phyloP scores from a whole-genome alignment of 2,113 vertebrate species.

The Hemibagrus wyckioides region DNA sequence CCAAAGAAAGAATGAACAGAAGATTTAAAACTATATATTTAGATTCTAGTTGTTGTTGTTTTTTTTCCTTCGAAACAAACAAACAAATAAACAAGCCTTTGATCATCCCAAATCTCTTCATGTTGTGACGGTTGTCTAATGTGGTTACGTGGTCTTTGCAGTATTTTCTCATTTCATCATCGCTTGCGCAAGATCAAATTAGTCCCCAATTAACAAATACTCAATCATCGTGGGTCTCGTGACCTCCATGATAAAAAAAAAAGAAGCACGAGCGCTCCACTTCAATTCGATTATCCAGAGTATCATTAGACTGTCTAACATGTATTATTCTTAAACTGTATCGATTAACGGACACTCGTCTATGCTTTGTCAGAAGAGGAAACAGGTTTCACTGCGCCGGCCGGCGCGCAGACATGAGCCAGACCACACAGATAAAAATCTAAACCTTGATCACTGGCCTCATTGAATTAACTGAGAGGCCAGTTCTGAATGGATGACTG shows the following conservation, averaged over 20 bases:
- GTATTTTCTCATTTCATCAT: constrained; percentile 38
- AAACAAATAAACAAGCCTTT: neutral
- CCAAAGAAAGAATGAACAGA: neutral
- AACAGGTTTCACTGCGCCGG: constrained; percentile 48
- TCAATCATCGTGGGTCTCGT: constrained; percentile 47
- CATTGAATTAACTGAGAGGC: constrained; percentile 58
- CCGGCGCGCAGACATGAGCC: constrained; percentile 42
- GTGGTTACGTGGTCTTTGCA: constrained; percentile 4
- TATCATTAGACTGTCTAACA: constrained; percentile 62
- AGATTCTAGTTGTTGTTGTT: neutral
- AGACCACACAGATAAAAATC: constrained; percentile 54
- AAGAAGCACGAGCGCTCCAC: constrained; percentile 29
- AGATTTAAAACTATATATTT: neutral
- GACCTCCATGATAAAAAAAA: constrained; percentile 24
- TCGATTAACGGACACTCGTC: constrained; percentile 52
- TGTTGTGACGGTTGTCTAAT: neutral
- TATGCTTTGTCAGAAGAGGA: constrained; percentile 33
- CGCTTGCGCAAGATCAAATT: constrained; percentile 51
- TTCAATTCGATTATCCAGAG: constrained; percentile 57
- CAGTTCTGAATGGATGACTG: constrained; percentile 56
- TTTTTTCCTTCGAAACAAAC: neutral
- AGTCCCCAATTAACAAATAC: constrained; percentile 55
- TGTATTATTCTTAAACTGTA: constrained; percentile 53
- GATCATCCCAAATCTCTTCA: neutral
- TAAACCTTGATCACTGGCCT: constrained; percentile 55